Evolutionary conservation across 2,797 vertebrate genomes (phyloP).

Genomic region (Graptemys geographica): DNA sequence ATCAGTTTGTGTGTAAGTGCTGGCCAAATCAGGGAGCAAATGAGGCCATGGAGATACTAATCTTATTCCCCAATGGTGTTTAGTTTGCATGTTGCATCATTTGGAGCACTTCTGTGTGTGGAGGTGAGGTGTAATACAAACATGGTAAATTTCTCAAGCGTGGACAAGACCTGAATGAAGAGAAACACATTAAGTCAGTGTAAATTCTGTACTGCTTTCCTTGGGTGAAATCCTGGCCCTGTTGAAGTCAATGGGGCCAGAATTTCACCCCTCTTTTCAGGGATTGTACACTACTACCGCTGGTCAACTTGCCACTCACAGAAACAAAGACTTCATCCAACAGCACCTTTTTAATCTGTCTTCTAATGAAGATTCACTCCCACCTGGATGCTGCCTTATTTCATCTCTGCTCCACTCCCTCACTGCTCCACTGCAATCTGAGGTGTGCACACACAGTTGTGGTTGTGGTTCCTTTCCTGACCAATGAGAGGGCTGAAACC

Average conservation of each 20-base stretch:
- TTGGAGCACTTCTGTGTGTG: background rate
- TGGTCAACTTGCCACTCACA: background rate
- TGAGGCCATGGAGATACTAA: background rate
- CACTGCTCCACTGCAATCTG: background rate
- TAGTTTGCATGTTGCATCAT: background rate
- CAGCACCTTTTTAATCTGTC: fast-evolving
- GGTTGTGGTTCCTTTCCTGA: background rate
- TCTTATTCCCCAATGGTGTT: background rate
- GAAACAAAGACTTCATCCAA: fast-evolving
- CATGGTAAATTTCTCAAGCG: background rate
- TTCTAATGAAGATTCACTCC: fast-evolving
- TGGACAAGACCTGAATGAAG: background rate
- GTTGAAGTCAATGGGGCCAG: background rate
- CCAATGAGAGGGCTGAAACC: background rate
- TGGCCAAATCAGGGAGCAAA: background rate
- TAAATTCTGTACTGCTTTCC: background rate
- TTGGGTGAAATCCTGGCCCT: background rate
- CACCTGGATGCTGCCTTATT: fast-evolving
- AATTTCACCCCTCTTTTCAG: background rate
- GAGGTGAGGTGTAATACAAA: background rate
- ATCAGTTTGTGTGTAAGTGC: background rate
- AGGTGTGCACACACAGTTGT: background rate
- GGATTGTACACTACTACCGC: background rate
- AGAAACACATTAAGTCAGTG: background rate
- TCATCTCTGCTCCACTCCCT: background rate